phyloP scores from a whole-genome alignment of 1,140 invertebrate species.

The Drosophila watanabei region DNA sequence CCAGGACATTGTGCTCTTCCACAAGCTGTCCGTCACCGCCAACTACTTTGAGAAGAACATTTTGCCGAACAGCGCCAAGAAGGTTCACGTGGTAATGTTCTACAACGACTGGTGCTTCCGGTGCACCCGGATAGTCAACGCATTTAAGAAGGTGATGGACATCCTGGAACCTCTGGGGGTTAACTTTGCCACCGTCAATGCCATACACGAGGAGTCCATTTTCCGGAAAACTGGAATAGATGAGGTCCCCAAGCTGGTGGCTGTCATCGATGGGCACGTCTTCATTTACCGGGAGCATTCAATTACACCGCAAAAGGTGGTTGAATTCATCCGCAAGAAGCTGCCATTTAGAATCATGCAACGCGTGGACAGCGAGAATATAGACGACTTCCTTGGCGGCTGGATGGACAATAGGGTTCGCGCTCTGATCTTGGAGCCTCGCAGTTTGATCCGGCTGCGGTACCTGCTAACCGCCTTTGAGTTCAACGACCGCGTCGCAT shows the following conservation, averaged over 20 bases:
- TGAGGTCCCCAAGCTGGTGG: constrained; percentile 92
- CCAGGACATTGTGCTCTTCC: constrained; percentile 93
- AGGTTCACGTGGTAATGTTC: constrained; percentile 94
- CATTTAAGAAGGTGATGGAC: constrained; percentile 93
- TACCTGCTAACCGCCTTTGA: constrained; percentile 96
- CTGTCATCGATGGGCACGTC: constrained; percentile 93
- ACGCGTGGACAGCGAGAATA: constrained; percentile 90
- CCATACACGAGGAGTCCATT: constrained; percentile 91
- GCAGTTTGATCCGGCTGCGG: constrained; percentile 91
- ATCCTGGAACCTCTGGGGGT: constrained; percentile 92
- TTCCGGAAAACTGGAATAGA: constrained; percentile 92
- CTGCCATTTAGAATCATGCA: constrained; percentile 93
- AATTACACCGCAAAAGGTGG: constrained; percentile 91
- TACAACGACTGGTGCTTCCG: constrained; percentile 97
- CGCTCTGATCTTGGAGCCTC: constrained; percentile 94
- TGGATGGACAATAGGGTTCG: constrained; percentile 97
- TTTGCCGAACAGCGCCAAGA: constrained; percentile 92
- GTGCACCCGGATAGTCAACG: constrained; percentile 93
- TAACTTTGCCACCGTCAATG: constrained; percentile 91
- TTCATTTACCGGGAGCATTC: constrained; percentile 93
- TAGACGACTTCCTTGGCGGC: constrained; percentile 93
- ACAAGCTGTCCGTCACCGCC: constrained; percentile 93
- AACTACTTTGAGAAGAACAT: constrained; percentile 95
- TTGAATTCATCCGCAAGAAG: constrained; percentile 94
- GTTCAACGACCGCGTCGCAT: constrained; percentile 93